Base-by-base conservation (phyloP, 2,888 invertebrate genomes). In the Iselma pallidipennis region DNA sequence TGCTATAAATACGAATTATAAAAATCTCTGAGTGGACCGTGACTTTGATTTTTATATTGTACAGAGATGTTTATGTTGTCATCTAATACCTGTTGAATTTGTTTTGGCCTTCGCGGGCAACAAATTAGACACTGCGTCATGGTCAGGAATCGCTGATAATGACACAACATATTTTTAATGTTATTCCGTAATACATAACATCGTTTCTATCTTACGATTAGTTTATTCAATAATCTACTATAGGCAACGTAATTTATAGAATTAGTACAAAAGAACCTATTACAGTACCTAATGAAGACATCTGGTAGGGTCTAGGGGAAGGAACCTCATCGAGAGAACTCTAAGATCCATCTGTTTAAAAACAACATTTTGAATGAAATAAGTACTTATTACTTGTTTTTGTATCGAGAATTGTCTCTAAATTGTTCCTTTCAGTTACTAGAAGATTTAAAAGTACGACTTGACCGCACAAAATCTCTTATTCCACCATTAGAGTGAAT, bases 341-440 rank as follows among this genome's bases (percentile, higher is more conserved):
- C 78, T 0, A 81, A 83, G 14, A 85, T 90, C 57, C 82, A 81
- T 62, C 85, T 87, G 0, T 90, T 86, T 71, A 82, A 83, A 74
- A 86, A 91, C 60, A 83, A 86, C 57, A 84, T 89, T 59, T 76
- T 87, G 0, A 83, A 87, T 74, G 82, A 85, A 81, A 89, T 90
- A 81, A 82, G 65, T 54, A 19, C 23, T 19, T 51, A 28, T 14
- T 16, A 19, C 19, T 7, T 21, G n/a, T 37, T 14, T 14, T 2
- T 16, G 7, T 14, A 48, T 16, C 7, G 14, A 48, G 16, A 14
- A 14, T 14, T 48, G 1, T 49, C 10, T 23, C 21, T 49, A 16
- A 7, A 7, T 48, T 14, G 14, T 57, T 45, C 95, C 9, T 88
- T 94, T 76, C 52, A 82, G 81, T 76, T 83, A 67, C 29, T 87